Base-by-base conservation (phyloP, 2,888 invertebrate genomes). In the Merodon equestris region DNA sequence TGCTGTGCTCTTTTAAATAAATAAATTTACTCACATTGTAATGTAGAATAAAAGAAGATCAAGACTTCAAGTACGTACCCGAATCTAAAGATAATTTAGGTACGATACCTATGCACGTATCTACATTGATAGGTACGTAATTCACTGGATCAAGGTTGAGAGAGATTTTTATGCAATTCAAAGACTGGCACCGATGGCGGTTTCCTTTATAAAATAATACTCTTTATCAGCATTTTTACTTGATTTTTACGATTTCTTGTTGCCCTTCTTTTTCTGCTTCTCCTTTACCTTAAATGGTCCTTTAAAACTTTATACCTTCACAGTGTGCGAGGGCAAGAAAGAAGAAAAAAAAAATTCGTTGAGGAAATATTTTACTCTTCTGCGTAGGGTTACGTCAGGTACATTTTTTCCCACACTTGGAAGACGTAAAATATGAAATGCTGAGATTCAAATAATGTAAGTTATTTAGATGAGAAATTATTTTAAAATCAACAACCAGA, bases 61-160 rank as follows among this genome's bases (percentile, higher is more conserved):
- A 27, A 27, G 27, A 27, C 2, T 4, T 27, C 27, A 27, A 27
- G 27, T 27, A 27, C 7, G 3, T 27, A 7, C 27, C 2, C 27
- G 27, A 27, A 27, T 4, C 27, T 27, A 47, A 58, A 12, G 27
- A 57, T 50, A 60, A 48, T 74, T 13, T 74, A 79, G 79, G 79
- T 74, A 79, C 64, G 51, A 70, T 27, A 7, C 27, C 27, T 4
- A 54, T 60, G 70, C 68, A 56, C 73, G 73, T 68, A 51, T 47
- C 73, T 73, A 63, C 77, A 42, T 60, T 68, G 54, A 50, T 60
- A 74, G 63, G 54, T 58, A 58, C 63, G 68, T 74, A 74, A 70
- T 74, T 74, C 64, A 74, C 68, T 74, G 74, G 74, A 79, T 74
- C 74, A 79, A 63, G 68, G 44, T 60, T 74, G 54, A 67, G 44